phyloP scores from a whole-genome alignment of 2,797 vertebrate species.

The Pelodytes ibericus region DNA sequence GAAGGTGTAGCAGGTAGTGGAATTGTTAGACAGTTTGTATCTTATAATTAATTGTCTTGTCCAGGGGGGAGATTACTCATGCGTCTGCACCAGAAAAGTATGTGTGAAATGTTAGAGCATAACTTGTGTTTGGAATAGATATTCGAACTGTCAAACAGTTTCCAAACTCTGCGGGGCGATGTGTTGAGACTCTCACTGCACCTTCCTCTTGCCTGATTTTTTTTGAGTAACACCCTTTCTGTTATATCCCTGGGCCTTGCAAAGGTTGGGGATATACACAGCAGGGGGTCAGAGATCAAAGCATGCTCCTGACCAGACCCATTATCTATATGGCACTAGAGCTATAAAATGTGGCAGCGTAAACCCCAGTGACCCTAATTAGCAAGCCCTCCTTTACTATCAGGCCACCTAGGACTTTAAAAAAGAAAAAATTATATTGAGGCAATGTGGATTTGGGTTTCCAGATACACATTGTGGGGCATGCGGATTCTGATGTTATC shows the following conservation, averaged over 20 bases:
- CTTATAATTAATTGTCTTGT: constrained; percentile 74
- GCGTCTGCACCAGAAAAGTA: constrained; percentile 70
- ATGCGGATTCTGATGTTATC: too few species aligned
- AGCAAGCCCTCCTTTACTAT: constrained; percentile 17
- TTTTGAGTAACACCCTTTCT: constrained; percentile 20
- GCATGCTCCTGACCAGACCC: constrained; percentile 43
- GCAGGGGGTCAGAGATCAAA: constrained; percentile 51
- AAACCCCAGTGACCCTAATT: constrained; percentile 43
- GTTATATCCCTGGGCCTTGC: constrained; percentile 32
- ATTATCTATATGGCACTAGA: constrained; percentile 45
- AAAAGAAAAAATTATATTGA: too few species aligned
- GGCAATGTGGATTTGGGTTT: too few species aligned
- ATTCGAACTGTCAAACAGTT: constrained; percentile 72
- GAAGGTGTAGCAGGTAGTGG: constrained; percentile 48
- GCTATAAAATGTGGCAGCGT: constrained; percentile 42
- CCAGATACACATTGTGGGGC: too few species aligned
- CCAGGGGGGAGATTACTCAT: constrained; percentile 73
- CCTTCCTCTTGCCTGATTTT: constrained; percentile 25
- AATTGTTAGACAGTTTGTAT: constrained; percentile 68
- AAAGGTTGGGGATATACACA: constrained; percentile 27
- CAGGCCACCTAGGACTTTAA: constrained; percentile 47
- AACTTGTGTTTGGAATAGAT: constrained; percentile 74
- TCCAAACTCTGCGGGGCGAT: constrained; percentile 61
- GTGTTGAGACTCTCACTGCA: constrained; percentile 11
- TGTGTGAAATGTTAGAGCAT: constrained; percentile 68